Percentiles rank a stretch among this genome's conserved stretches.
These are phyloP conservation scores for Dicranocentrus wangi DNA, from an alignment of 2,888 invertebrate species.

Conservation along the genomic window DNA sequence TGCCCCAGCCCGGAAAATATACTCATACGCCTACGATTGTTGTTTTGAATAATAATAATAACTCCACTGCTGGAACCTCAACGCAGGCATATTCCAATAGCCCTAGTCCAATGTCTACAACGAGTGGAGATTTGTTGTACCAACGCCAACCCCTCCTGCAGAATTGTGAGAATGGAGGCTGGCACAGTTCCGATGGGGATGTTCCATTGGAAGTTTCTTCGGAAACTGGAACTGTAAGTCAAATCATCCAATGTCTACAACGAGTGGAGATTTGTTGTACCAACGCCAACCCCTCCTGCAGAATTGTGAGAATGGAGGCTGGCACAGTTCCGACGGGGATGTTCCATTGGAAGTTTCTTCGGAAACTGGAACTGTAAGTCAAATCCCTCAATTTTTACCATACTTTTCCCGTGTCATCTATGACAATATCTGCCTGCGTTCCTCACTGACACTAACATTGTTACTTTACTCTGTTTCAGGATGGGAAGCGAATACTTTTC, in stretches of 20 bases:
- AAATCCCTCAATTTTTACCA: too few relatives aligned
- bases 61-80: slow-evolving; percentile 55
- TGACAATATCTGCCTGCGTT: too few relatives aligned
- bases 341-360: slow-evolving; percentile 50
- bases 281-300: slow-evolving; percentile 72
- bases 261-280: slow-evolving; percentile 71
- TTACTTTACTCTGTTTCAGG: too few relatives aligned
- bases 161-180: slow-evolving; percentile 70
- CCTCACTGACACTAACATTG: too few relatives aligned
- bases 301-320: slow-evolving; percentile 70
- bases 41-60: slow-evolving; percentile 63
- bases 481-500: not conserved
- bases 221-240: slow-evolving; percentile 53
- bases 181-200: slow-evolving; percentile 66
- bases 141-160: slow-evolving; percentile 72
- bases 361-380: slow-evolving; percentile 54
- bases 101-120: slow-evolving; percentile 73
- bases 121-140: slow-evolving; percentile 71
- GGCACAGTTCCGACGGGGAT: slow-evolving; percentile 66
- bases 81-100: slow-evolving; percentile 66
- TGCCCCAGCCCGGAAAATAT: slow-evolving; percentile 44
- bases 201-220: slow-evolving; percentile 50
- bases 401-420: too few relatives aligned
- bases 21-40: slow-evolving; percentile 50
- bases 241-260: slow-evolving; percentile 73